Conservation (phyloP, 2,797 vertebrate genomes). For the Centropyge bicolor region DNA sequence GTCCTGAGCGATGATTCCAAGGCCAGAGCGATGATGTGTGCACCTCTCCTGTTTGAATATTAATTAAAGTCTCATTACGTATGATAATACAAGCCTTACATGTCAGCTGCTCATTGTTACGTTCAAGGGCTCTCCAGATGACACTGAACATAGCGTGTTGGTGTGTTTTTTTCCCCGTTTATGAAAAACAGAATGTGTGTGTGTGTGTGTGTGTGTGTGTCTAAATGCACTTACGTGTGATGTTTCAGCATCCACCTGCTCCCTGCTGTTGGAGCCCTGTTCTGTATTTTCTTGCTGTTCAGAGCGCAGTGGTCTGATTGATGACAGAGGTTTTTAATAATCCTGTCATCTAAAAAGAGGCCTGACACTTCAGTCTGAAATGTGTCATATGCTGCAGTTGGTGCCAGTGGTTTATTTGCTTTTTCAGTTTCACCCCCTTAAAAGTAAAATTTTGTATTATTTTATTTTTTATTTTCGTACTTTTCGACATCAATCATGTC, state of each 20-base stretch:
- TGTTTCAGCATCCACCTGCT: background rate
- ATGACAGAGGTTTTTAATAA: background rate
- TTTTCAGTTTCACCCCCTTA: background rate
- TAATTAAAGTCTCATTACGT: slow-evolving; percentile 74
- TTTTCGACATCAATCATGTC: background rate
- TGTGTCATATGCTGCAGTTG: background rate
- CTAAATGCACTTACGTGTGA: background rate
- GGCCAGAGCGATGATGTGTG: slow-evolving; percentile 67
- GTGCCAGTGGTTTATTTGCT: background rate
- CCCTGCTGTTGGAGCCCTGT: background rate
- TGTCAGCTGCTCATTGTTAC: slow-evolving; percentile 60
- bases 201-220: background rate
- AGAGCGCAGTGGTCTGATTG: background rate
- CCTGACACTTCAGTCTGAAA: background rate
- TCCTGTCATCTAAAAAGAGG: background rate
- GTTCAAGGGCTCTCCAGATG: slow-evolving; percentile 60
- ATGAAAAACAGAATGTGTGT: slow-evolving; percentile 12
- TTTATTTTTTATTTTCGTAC: background rate
- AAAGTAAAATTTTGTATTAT: background rate
- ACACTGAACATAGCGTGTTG: slow-evolving; percentile 23
- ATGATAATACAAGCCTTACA: slow-evolving; percentile 51
- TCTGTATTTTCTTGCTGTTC: background rate
- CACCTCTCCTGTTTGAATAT: slow-evolving; percentile 67
- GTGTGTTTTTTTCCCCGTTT: slow-evolving; percentile 35
- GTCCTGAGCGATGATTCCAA: slow-evolving; percentile 62